These are phyloP conservation scores for Halictus quadricinctus DNA, from an alignment of 2,888 invertebrate genomes.

Conservation along the genomic window DNA sequence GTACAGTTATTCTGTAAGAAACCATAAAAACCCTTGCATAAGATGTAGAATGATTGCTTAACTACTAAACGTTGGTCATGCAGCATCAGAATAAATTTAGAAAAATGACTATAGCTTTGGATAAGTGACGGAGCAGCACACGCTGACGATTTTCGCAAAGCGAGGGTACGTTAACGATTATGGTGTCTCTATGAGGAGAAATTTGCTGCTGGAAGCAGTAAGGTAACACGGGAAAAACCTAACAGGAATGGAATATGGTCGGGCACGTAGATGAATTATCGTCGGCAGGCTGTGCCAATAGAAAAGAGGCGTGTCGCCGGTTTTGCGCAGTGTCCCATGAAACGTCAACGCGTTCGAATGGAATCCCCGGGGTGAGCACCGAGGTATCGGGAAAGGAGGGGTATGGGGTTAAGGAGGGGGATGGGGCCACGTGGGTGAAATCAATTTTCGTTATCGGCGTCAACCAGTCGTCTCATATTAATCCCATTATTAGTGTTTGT, in stretches of 20 bases:
- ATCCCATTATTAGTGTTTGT: conserved; percentile 72
- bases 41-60: too few relatives aligned
- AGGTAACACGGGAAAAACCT: conserved; percentile 15
- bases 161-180: not conserved
- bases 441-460: conserved; percentile 81
- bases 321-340: conserved; percentile 77
- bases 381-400: too few relatives aligned
- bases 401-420: conserved; percentile 16
- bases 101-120: not conserved
- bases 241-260: conserved; percentile 48
- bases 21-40: too few relatives aligned
- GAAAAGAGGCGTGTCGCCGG: conserved; percentile 72
- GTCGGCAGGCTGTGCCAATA: conserved; percentile 63
- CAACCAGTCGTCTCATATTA: conserved; percentile 76
- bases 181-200: not conserved
- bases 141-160: not conserved
- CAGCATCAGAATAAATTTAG: not conserved
- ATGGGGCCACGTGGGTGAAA: conserved; percentile 71
- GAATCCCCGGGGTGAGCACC: conserved; percentile 51
- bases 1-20: too few relatives aligned
- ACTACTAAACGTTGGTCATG: too few relatives aligned
- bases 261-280: conserved; percentile 51
- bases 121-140: not conserved
- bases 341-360: conserved; percentile 71
- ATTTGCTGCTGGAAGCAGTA: not conserved